phyloP scores from a whole-genome alignment of 1,140 invertebrate genomes.

The Bombus huntii region DNA sequence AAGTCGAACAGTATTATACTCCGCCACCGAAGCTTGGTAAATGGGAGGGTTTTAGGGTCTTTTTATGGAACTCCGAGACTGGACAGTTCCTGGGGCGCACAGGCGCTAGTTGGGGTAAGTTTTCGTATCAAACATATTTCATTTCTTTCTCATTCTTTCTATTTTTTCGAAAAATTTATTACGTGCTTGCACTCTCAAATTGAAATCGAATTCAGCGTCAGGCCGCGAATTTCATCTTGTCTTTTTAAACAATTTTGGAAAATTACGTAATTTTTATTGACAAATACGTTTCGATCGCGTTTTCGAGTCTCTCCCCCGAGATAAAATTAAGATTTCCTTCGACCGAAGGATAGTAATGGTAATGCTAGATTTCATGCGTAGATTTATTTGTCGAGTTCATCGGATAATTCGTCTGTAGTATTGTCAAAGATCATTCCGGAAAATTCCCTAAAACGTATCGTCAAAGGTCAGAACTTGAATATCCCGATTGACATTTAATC shows the following conservation, averaged over 20 bases:
- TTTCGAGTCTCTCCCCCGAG: no score
- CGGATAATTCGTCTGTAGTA: not conserved
- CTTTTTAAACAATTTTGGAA: not conserved
- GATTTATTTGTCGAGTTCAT: not conserved
- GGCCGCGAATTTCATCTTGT: no score
- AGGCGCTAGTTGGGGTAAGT: constrained; percentile 95
- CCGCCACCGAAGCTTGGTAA: constrained; percentile 91
- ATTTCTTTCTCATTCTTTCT: not conserved
- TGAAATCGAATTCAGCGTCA: not conserved
- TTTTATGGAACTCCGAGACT: constrained; percentile 94
- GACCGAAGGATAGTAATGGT: no score
- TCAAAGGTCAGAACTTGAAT: not conserved
- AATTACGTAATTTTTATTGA: no score
- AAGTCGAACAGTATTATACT: constrained; percentile 89
- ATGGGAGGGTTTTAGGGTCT: constrained; percentile 92
- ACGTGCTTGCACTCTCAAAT: no score
- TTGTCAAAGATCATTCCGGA: not conserved
- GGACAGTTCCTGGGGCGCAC: constrained; percentile 94
- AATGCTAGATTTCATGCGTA: no score
- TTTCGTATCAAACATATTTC: not conserved
- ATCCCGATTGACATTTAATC: constrained; percentile 4
- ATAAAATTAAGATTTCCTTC: not conserved
- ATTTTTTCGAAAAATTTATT: not conserved
- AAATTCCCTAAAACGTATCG: not conserved
- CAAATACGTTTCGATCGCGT: no score